Base-by-base conservation (phyloP, 2,888 invertebrate species). In the Melinaea menophilus region DNA sequence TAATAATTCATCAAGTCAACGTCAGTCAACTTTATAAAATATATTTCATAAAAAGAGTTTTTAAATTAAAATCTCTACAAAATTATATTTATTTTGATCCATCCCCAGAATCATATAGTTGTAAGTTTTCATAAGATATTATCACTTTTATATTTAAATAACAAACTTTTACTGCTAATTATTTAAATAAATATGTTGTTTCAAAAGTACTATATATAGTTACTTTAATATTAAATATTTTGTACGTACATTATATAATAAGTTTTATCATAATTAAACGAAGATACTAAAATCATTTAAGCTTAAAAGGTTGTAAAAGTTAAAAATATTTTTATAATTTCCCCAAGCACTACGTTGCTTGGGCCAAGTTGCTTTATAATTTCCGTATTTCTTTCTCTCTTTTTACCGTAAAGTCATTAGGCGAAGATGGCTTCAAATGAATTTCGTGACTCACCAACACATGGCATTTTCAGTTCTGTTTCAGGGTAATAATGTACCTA, bases 331-430 rank as follows among this genome's bases (percentile, higher is more conserved):
- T 51, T 31, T 31, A 31, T 51, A 51, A 51, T 31, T 56, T 62
- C 59, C 59, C 57, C 62, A 57, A 46, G 34, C 57, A 62, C 41
- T 56, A 37, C 33, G 65, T 51, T 51, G 41, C 41, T 41, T 41
- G 3, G 51, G 51, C 51, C 31, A 51, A 7, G 22, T 31, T 56
- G 48, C 51, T 56, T 51, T 56, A 65, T 65, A 65, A 65, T 65
- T 62, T 59, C 58, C 51, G 58, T 58, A 59, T 62, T 62, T 58
- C 57, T 62, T 62, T 58, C 57, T 65, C 62, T 57, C 65, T 65
- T 62, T 64, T 62, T 57, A 62, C 59, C 62, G 59, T 65, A 65
- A 62, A 65, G 59, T 65, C 65, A 62, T 65, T 65, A 65, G 65
- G 59, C 31, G 59, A 62, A 65, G 65, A 65, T 62, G 59, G 62